phyloP scores from a whole-genome alignment of 1,140 invertebrate species.

The Triops cancriformis region DNA sequence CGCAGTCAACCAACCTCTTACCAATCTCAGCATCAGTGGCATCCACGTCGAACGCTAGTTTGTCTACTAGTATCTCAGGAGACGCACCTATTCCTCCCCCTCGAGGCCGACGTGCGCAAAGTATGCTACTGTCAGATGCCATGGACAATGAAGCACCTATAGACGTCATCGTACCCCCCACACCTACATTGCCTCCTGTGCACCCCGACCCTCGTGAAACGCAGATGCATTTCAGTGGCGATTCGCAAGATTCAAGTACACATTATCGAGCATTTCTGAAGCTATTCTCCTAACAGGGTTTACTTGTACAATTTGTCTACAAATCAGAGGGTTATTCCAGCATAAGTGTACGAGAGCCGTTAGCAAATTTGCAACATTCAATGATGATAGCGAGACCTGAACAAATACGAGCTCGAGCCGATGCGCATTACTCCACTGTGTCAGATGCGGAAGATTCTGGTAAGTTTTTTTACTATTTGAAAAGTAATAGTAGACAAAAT shows the following conservation, averaged over 20 bases:
- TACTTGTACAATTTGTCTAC: constrained; percentile 20
- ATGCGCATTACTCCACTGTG: constrained; percentile 71
- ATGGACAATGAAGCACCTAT: not conserved
- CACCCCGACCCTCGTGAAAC: constrained; percentile 8
- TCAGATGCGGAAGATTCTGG: constrained; percentile 65
- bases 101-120: constrained; percentile 24
- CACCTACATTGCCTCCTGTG: not conserved
- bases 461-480: constrained; percentile 37
- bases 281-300: no score
- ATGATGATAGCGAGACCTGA: constrained; percentile 41
- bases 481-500: not conserved
- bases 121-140: not conserved
- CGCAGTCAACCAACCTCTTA: not conserved
- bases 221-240: constrained; percentile 62
- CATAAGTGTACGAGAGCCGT: constrained; percentile 77
- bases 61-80: constrained; percentile 17
- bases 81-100: constrained; percentile 23
- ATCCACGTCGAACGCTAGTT: constrained; percentile 20
- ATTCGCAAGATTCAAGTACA: constrained; percentile 73
- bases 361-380: constrained; percentile 56
- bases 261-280: constrained; percentile 28
- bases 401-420: constrained; percentile 43
- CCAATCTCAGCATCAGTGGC: not conserved
- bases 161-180: not conserved
- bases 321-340: constrained; percentile 73